Conservation (phyloP, 1,140 invertebrate species). For the Tetraneura akinire region DNA sequence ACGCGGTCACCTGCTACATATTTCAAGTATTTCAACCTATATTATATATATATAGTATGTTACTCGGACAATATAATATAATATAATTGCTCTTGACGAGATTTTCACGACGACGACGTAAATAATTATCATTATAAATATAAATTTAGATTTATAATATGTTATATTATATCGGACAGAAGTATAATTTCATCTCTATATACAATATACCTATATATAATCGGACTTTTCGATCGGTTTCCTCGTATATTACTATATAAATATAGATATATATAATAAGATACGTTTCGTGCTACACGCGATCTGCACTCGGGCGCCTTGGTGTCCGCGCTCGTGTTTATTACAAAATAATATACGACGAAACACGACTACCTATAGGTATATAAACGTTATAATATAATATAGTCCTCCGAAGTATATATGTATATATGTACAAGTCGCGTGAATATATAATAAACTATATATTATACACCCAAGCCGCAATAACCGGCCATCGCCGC, state of each 20-base stretch:
- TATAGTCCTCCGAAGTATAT: too few relatives aligned
- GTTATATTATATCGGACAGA: not conserved
- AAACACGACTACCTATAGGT: not conserved
- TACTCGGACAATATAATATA: too few relatives aligned
- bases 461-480: too few relatives aligned
- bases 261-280: not conserved
- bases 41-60: too few relatives aligned
- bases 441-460: too few relatives aligned
- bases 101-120: not conserved
- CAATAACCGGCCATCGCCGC: conserved; percentile 7
- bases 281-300: conserved; percentile 33
- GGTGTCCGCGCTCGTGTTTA: not conserved
- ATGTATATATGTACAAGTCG: not conserved
- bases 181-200: not conserved
- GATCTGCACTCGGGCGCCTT: conserved; percentile 10
- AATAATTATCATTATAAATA: not conserved
- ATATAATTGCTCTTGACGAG: not conserved
- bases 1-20: too few relatives aligned
- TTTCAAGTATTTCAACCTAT: too few relatives aligned
- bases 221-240: not conserved
- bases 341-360: conserved; percentile 20
- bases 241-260: not conserved
- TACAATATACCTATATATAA: not conserved
- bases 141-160: not conserved
- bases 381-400: too few relatives aligned